Percentiles rank a stretch among this genome's conserved stretches.
phyloP scores from a whole-genome alignment of 2,797 vertebrate species.

The Gymnoscopelus microlampas region DNA sequence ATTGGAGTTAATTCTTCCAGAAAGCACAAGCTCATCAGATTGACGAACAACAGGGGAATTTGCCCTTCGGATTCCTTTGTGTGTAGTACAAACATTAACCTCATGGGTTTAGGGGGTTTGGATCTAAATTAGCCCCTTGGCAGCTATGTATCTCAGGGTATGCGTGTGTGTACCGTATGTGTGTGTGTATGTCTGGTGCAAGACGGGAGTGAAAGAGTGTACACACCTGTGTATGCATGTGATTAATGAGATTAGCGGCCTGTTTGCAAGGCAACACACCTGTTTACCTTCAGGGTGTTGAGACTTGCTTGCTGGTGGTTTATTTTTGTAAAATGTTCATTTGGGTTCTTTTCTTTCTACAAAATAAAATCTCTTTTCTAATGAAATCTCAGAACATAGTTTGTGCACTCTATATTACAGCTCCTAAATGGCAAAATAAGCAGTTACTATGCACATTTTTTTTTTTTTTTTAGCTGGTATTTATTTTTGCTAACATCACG shows the following conservation, averaged over 20 bases:
- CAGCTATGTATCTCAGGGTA: conserved; percentile 50
- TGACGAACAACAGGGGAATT: conserved; percentile 43
- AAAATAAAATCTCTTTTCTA: conserved; percentile 39
- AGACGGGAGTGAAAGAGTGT: no score
- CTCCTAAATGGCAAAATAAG: neutral
- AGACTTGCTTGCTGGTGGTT: conserved; percentile 46
- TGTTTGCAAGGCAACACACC: conserved; percentile 48
- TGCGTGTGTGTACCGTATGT: conserved; percentile 7
- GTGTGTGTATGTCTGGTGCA: neutral
- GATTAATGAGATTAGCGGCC: conserved; percentile 54
- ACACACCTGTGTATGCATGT: conserved; percentile 5
- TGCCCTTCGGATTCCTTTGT: conserved; percentile 36
- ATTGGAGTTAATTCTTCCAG: conserved; percentile 30
- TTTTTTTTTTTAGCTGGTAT: no score
- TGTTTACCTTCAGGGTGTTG: conserved; percentile 52
- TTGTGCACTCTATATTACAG: neutral
- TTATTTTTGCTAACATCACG: no score
- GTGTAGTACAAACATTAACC: conserved; percentile 44
- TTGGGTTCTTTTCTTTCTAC: conserved; percentile 49
- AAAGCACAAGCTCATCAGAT: conserved; percentile 43
- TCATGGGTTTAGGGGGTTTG: conserved; percentile 34
- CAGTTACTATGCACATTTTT: conserved; percentile 29
- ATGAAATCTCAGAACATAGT: neutral
- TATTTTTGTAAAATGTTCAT: conserved; percentile 70
- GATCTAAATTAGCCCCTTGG: conserved; percentile 57